These are phyloP conservation scores for Mormyrops boulengeri DNA, from an alignment of 2,797 vertebrate genomes.

Conservation along the genomic window DNA sequence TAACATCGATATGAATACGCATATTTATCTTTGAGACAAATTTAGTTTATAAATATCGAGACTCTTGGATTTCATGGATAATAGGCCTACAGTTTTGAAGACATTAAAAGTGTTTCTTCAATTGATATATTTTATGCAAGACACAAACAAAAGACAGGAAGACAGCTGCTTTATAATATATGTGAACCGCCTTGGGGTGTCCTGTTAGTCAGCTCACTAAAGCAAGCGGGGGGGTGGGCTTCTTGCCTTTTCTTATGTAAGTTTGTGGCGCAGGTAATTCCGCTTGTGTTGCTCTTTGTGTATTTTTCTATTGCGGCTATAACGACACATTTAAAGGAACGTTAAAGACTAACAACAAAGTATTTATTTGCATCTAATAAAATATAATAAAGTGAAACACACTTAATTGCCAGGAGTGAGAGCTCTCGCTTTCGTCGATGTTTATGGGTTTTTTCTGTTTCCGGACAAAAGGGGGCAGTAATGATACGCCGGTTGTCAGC, in stretches of 20 bases:
- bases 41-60: background rate
- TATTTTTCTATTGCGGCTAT: background rate
- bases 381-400: background rate
- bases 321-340: background rate
- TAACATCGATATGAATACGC: background rate
- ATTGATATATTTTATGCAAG: background rate
- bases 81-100: background rate
- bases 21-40: background rate
- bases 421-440: background rate
- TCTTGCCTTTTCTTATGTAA: background rate
- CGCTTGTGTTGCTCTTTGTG: background rate
- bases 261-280: background rate
- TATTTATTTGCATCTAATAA: background rate
- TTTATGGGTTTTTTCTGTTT: background rate
- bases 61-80: background rate
- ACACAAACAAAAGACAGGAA: background rate
- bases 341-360: background rate
- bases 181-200: background rate
- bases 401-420: background rate
- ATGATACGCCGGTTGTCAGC: background rate
- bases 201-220: background rate
- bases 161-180: background rate
- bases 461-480: constrained; percentile 3
- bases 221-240: background rate
- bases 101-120: background rate